These are phyloP conservation scores for Drosophila kepulauana DNA, from an alignment of 1,140 invertebrate species.

Conservation along the genomic window DNA sequence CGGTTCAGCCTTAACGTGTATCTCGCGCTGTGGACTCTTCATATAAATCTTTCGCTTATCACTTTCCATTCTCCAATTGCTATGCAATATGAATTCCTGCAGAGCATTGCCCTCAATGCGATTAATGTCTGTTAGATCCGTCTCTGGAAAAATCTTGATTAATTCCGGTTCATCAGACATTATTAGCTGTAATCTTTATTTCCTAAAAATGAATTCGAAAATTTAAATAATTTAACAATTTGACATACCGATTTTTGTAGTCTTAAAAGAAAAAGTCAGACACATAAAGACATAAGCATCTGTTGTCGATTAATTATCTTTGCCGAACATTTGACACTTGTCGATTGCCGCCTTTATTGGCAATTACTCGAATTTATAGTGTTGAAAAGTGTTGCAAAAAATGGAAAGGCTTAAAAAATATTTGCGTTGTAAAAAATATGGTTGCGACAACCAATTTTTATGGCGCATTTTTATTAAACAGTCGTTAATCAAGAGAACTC, in stretches of 20 bases:
- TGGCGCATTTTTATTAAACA: neutral
- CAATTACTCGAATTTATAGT: neutral
- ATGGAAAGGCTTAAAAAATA: neutral
- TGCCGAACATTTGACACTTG: conserved; percentile 1
- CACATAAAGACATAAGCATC: neutral
- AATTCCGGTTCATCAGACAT: neutral
- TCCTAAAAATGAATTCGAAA: too few relatives aligned
- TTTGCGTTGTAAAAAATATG: neutral
- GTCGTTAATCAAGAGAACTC: conserved; percentile 3
- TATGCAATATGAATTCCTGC: neutral
- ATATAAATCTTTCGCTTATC: neutral
- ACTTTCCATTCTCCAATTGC: neutral
- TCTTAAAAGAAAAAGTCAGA: neutral
- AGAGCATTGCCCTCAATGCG: neutral
- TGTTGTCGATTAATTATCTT: neutral
- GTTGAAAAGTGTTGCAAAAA: neutral
- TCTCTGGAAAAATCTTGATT: neutral
- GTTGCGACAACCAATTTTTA: neutral
- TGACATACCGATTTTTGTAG: neutral
- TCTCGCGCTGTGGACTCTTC: neutral
- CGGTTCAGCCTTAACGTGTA: neutral
- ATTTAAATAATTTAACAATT: neutral
- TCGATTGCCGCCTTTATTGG: neutral
- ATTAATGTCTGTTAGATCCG: neutral
- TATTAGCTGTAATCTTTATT: too few relatives aligned